Percentiles rank a stretch among this genome's conserved stretches.
These are phyloP conservation scores for Coregonus sp. DNA, from an alignment of 2,797 vertebrate genomes.

Conservation along the genomic window DNA sequence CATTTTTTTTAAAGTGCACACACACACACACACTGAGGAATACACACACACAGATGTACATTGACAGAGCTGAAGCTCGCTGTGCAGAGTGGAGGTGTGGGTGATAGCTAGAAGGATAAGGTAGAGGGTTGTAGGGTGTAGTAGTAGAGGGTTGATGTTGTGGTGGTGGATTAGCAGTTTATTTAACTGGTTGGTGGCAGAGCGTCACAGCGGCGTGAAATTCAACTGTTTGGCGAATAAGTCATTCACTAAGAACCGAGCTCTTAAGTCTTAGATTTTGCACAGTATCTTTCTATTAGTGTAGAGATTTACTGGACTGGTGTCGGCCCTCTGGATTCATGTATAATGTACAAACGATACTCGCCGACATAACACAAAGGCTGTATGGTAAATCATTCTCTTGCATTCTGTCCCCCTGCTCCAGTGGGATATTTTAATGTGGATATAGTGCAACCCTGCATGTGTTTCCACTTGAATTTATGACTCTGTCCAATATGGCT, in stretches of 20 bases:
- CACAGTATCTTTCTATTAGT: background rate
- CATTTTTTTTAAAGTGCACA: background rate
- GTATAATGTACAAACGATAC: background rate
- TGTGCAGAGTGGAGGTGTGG: background rate
- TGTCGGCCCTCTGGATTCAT: background rate
- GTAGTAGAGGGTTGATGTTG: background rate
- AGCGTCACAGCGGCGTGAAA: constrained; percentile 21
- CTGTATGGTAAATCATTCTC: background rate
- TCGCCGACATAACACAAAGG: background rate
- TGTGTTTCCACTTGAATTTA: constrained; percentile 38
- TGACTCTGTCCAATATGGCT: constrained; percentile 40
- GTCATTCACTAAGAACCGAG: constrained; percentile 33
- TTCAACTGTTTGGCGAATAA: constrained; percentile 30
- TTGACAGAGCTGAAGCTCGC: background rate
- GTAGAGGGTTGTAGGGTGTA: background rate
- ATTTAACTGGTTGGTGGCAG: background rate
- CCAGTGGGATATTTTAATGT: background rate
- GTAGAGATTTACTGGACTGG: background rate
- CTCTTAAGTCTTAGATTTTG: constrained; percentile 23
- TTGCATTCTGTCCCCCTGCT: background rate
- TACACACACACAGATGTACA: constrained; percentile 3
- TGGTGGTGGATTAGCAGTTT: background rate
- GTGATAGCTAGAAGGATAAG: background rate
- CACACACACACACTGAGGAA: background rate
- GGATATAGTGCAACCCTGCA: constrained; percentile 17